Conservation (phyloP, 1,140 invertebrate genomes). For the Pollicipes pollicipes region DNA sequence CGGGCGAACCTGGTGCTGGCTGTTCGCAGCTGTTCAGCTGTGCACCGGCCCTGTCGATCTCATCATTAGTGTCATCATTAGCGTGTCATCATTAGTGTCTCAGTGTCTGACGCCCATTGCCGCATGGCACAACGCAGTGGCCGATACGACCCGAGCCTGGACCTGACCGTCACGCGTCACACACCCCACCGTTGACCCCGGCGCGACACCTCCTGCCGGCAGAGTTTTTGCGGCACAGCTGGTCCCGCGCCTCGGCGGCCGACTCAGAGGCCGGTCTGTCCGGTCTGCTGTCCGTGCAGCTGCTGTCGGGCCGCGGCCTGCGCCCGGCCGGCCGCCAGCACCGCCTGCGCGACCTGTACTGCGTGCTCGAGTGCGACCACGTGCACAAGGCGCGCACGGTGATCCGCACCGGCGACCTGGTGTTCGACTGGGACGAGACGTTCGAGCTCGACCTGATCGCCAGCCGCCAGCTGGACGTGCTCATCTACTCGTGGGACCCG, state of each 20-base stretch:
- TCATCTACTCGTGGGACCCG: constrained; percentile 97
- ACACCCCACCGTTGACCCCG: no score
- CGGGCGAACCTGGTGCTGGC: no score
- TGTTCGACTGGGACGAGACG: constrained; percentile 98
- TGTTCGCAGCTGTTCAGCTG: no score
- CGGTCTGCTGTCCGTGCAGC: constrained; percentile 74
- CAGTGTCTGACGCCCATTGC: no score
- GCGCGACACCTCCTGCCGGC: no score
- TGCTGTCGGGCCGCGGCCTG: constrained; percentile 71
- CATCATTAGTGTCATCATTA: no score
- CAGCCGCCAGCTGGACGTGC: constrained; percentile 80
- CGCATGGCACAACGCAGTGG: no score
- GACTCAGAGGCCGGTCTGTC: constrained; percentile 44
- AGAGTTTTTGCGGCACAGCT: constrained; percentile 3
- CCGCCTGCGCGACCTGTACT: constrained; percentile 69
- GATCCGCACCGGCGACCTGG: constrained; percentile 86
- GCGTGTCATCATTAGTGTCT: no score
- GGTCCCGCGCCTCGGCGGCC: constrained; percentile 8
- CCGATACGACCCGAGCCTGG: no score
- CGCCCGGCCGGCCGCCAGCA: constrained; percentile 49
- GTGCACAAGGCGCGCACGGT: constrained; percentile 94
- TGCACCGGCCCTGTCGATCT: no score
- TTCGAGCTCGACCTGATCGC: constrained; percentile 92
- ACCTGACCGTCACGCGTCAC: no score
- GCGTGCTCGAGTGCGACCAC: constrained; percentile 88